Base-by-base conservation (phyloP, 2,797 vertebrate species). In the Periophthalmus magnuspinnatus region DNA sequence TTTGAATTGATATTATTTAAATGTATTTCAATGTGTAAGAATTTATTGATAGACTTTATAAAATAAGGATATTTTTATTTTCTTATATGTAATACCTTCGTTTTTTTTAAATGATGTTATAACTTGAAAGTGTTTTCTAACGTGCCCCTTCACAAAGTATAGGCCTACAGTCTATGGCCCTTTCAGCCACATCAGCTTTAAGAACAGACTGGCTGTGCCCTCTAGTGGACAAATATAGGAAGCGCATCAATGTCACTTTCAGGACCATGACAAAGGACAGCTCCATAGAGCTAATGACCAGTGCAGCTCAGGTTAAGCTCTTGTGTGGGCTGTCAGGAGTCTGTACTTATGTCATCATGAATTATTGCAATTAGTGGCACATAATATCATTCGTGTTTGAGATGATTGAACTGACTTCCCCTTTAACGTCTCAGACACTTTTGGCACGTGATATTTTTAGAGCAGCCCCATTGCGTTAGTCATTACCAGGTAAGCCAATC, bases 191-290 rank as follows among this genome's bases (percentile, higher is more conserved):
- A 61, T 10, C 11, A 38, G 21, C 64, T 38, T 28, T 8, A 61
- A 65, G 6, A 5, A 13, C 3, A 1, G 21, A 11, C 22, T 41
- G 13, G 0, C 60, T 0, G 47, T 45, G 72, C 83, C 82, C 72
- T 89, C 90, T 88, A 55, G 81, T 81, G 90, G 87, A 57, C 5
- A 9, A 5, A 0, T 45, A 0, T 0, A 1, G 32, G 0, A 11
- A 32, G 5, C 38, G 21, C 22, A 8, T 55, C 56, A 52, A 56
- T 60, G 47, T 36, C 24, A 8, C 17, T 72, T 86, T 89, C 89
- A 93, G 91, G 78, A 91, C 90, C 61, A 67, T 6, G 36, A 7
- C 1, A 21, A 24, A 6, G 86, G 84, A 90, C 80, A 92, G 89
- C 69, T 87, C 83, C 80, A 77, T 62, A 19, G 1, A 50, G 38